A percentile compares a stretch with the other conserved stretches of the same genome.
Evolutionary conservation across 2,888 invertebrate species (phyloP).

Genomic region (Rhabditoides inermis): DNA sequence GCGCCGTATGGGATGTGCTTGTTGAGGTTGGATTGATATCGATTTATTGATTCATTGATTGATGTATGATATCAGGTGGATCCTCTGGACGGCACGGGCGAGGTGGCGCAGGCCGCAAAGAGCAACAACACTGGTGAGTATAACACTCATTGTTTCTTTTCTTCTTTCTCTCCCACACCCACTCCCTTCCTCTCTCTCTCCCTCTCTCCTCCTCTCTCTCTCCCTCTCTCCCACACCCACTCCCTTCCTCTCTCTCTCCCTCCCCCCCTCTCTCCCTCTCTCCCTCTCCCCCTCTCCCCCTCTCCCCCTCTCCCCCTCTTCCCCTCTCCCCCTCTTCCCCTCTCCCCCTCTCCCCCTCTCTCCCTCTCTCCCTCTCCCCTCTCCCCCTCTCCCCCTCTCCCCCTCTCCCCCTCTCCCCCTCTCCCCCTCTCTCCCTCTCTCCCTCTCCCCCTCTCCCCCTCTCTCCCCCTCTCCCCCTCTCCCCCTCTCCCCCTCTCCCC

Average conservation of each 20-base stretch:
- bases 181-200: neutral
- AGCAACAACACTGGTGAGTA: conserved; percentile 55
- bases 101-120: conserved; percentile 74
- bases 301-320: conserved; percentile 60
- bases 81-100: conserved; percentile 93
- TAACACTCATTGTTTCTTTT: too few relatives aligned
- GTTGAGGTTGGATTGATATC: too few relatives aligned
- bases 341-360: neutral
- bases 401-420: neutral
- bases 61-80: too few relatives aligned
- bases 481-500: neutral
- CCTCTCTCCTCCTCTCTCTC: neutral
- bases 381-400: conserved; percentile 62
- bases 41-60: too few relatives aligned
- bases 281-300: conserved; percentile 61
- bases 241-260: neutral
- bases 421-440: neutral
- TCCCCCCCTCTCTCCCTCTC: neutral
- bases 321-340: neutral
- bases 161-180: neutral
- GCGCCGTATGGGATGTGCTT: too few relatives aligned
- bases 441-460: conserved; percentile 59
- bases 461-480: conserved; percentile 60
- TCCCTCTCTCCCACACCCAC: conserved; percentile 19
- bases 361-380: conserved; percentile 58